phyloP scores from a whole-genome alignment of 2,113 vertebrate genomes.

The Indicator indicator region DNA sequence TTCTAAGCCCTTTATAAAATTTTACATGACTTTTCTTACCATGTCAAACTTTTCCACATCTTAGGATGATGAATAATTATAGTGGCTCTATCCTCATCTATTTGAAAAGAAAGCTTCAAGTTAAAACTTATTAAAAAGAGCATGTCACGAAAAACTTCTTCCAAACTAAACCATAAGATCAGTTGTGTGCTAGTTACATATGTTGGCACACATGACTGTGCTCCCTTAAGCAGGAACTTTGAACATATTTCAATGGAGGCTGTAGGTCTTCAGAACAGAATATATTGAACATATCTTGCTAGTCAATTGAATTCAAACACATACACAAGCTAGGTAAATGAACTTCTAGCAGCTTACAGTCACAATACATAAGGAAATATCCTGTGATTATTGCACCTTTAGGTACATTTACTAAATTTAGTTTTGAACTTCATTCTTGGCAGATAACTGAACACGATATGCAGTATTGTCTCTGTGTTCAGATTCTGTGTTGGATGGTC shows the following conservation, averaged over 20 bases:
- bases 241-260: not conserved
- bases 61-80: not conserved
- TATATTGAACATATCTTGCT: not conserved
- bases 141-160: not conserved
- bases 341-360: not conserved
- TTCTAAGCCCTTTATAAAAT: not conserved
- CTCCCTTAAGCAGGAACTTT: not conserved
- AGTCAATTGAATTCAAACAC: not conserved
- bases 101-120: not conserved
- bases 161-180: not conserved
- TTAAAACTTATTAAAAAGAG: not conserved
- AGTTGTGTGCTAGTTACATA: not conserved
- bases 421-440: not conserved
- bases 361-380: not conserved
- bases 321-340: not conserved
- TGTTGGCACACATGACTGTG: accelerated
- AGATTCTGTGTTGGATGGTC: not conserved
- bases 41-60: not conserved
- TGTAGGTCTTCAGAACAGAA: not conserved
- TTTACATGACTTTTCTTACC: not conserved
- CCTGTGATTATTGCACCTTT: not conserved
- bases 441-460: not conserved
- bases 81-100: not conserved
- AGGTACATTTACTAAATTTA: accelerated
- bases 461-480: accelerated